Conservation (phyloP, 1,140 invertebrate genomes). For the Radopholus similis region DNA sequence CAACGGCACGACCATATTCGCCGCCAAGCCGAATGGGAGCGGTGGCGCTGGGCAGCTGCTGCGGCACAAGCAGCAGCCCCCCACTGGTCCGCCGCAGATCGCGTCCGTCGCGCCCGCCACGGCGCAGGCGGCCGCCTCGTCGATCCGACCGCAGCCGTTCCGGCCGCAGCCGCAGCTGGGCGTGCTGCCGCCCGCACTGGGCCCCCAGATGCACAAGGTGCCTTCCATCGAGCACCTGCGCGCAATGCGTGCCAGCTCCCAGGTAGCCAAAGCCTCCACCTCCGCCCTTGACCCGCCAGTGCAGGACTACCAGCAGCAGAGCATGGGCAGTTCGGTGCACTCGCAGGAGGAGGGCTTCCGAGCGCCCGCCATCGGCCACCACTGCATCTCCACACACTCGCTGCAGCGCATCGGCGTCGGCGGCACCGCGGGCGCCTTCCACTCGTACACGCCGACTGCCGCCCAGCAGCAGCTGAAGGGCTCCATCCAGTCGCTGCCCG, state of each 20-base stretch:
- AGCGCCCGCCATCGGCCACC: conserved; percentile 23
- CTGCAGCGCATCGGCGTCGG: conserved; percentile 32
- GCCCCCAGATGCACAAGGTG: conserved; percentile 28
- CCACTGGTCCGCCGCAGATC: conserved; percentile 6
- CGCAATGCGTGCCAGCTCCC: conserved; percentile 25
- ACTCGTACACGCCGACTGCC: conserved; percentile 34
- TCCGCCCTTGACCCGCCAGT: neutral
- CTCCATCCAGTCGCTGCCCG: conserved; percentile 54
- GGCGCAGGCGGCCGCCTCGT: neutral
- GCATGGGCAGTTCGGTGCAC: conserved; percentile 40
- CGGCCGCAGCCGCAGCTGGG: conserved; percentile 48
- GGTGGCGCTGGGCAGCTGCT: too few species aligned
- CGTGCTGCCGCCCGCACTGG: conserved; percentile 28
- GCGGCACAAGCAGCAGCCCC: neutral
- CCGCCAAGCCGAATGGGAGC: too few species aligned
- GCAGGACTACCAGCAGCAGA: conserved; percentile 29
- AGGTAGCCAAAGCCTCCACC: conserved; percentile 12
- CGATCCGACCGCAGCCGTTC: conserved; percentile 51
- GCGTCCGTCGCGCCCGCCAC: neutral
- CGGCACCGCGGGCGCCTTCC: conserved; percentile 44
- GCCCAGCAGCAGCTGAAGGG: conserved; percentile 31
- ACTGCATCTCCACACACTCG: conserved; percentile 43
- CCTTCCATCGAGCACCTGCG: conserved; percentile 28
- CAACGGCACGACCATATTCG: too few species aligned
- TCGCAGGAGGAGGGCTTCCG: conserved; percentile 40